Conservation (phyloP, 2,797 vertebrate genomes). For the Tarsius wallacei region DNA sequence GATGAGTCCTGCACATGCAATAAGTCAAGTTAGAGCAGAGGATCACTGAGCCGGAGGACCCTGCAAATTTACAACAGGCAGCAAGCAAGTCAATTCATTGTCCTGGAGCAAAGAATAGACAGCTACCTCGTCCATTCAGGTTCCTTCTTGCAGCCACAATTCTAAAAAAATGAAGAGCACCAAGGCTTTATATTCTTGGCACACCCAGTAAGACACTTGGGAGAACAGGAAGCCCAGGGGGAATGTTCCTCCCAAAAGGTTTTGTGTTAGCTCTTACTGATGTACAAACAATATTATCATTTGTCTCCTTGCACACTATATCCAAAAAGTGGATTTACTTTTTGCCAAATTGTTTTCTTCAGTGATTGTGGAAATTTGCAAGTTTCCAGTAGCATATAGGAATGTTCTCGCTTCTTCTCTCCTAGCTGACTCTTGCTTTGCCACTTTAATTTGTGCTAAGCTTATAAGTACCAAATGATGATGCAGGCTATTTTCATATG, state of each 20-base stretch:
- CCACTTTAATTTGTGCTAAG: neutral
- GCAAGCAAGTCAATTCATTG: neutral
- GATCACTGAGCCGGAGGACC: neutral
- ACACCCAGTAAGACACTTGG: neutral
- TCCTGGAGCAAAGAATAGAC: neutral
- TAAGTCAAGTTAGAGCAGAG: no score
- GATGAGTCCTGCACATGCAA: no score
- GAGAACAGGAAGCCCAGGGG: neutral
- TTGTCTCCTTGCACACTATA: neutral
- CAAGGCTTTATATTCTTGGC: neutral
- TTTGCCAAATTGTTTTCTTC: neutral
- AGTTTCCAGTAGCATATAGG: neutral
- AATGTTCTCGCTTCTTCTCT: neutral
- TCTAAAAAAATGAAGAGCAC: neutral
- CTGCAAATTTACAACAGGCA: no score
- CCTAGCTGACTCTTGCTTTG: neutral
- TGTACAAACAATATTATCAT: neutral
- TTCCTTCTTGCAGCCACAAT: neutral
- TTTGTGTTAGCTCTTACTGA: neutral
- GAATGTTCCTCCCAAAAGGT: neutral
- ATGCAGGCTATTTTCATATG: neutral
- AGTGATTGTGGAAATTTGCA: no score
- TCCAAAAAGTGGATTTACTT: neutral
- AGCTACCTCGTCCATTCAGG: neutral
- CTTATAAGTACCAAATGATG: neutral